Base-by-base conservation (phyloP, 1,140 invertebrate species). In the Penaeus chinensis region DNA sequence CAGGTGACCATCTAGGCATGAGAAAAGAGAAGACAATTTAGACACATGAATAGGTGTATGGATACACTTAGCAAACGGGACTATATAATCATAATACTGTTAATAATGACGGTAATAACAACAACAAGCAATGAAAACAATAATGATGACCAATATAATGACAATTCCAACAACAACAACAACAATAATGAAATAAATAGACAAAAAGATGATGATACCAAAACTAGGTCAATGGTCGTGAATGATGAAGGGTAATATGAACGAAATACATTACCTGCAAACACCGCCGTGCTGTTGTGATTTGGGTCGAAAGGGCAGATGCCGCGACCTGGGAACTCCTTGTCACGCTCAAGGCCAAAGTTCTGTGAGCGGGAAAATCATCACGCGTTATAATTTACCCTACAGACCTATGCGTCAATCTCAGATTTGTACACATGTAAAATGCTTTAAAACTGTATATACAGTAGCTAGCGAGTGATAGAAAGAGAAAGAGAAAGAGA, bases 271-370 rank as follows among this genome's bases (percentile, higher is more conserved):
- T 92, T 91, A 94, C 94, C 93, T 71, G 92, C 92, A 91, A 92
- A 93, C 42, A 93, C 95, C 81, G 96, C 96, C 24, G 97, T 99
- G 91, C 96, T 98, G 92, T 99, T 99, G 92, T 99, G 97, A 89
- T 95, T 94, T 16, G 97, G 97, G 92, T 97, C 96, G 93, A 97
- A 98, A 3, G 98, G 97, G 92, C 97, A 98, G 79, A 96, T 93
- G 54, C 96, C 97, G 91, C 96, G 95, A 18, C 96, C 97, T 90
- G 96, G 95, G 90, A 95, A 95, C 91, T 97, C 96, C 90, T 93
- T 93, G 66, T 93, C 93, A 65, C 93, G 91, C 54, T 87, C 91
- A 90, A 91, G 94, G 71, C 92, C 91, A 61, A 94, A 94, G 92
- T 94, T 92, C 94, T 94, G 84, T 79, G 91, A 91, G 92, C 92